Percentiles rank a stretch among this genome's conserved stretches.
Conservation (phyloP, 2,888 invertebrate species). For the Malacosoma neustria region DNA sequence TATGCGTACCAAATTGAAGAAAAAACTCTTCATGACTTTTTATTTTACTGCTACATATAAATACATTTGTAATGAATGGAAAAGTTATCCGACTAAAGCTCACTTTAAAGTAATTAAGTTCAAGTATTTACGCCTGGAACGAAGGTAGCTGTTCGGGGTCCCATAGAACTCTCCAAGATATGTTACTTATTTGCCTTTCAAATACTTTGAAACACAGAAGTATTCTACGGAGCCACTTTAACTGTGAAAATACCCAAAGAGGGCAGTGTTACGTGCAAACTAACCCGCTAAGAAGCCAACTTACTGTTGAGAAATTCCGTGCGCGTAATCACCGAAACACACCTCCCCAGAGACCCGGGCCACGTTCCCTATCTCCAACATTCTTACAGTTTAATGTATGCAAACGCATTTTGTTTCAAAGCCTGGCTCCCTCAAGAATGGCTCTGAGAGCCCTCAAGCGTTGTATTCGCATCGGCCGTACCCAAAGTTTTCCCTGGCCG, state of each 20-base stretch:
- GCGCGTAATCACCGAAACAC: constrained; percentile 73
- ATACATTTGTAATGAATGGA: too few relatives aligned
- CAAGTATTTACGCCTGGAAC: constrained; percentile 48
- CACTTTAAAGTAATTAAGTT: constrained; percentile 39
- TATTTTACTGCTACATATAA: too few relatives aligned
- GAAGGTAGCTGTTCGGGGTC: constrained; percentile 22
- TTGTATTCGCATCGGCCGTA: constrained; percentile 38
- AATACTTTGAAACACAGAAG: constrained; percentile 65
- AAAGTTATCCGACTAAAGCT: too few relatives aligned
- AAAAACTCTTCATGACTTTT: too few relatives aligned
- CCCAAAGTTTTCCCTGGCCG: constrained; percentile 51
- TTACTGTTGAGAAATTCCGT: constrained; percentile 53
- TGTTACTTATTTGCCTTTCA: constrained; percentile 69
- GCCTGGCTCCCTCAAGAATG: constrained; percentile 64
- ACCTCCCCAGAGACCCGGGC: constrained; percentile 51
- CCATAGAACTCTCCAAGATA: constrained; percentile 42
- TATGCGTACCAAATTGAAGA: too few relatives aligned
- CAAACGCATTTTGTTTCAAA: constrained; percentile 76
- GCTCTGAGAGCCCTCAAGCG: constrained; percentile 58
- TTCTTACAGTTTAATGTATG: constrained; percentile 75
- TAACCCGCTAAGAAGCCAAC: constrained; percentile 59
- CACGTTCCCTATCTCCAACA: constrained; percentile 67
- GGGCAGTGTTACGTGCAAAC: constrained; percentile 67
- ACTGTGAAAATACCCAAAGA: constrained; percentile 59
- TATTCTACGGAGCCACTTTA: constrained; percentile 56